phyloP scores from a whole-genome alignment of 2,888 invertebrate genomes.

The Thymelicus acteon region DNA sequence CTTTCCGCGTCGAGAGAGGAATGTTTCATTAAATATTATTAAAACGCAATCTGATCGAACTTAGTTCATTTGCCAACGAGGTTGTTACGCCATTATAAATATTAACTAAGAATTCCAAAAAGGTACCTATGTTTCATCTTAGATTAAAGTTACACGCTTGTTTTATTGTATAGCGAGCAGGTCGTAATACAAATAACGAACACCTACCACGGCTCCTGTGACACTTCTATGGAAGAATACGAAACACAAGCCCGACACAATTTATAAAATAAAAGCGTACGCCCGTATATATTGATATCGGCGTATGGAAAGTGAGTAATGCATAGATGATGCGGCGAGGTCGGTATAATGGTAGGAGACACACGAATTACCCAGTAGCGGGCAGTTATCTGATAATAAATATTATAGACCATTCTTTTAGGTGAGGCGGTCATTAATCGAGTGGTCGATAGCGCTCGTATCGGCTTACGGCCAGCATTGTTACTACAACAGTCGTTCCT shows the following conservation, averaged over 20 bases:
- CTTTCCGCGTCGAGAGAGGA: conserved; percentile 74
- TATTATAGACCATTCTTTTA: conserved; percentile 84
- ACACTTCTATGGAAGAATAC: conserved; percentile 58
- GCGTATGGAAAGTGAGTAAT: conserved; percentile 74
- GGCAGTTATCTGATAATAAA: conserved; percentile 83
- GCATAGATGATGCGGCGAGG: conserved; percentile 71
- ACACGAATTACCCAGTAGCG: conserved; percentile 82
- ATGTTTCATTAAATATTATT: conserved; percentile 81
- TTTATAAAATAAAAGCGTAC: conserved; percentile 62
- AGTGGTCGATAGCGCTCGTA: conserved; percentile 79
- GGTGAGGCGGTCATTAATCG: conserved; percentile 83
- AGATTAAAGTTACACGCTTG: conserved; percentile 29
- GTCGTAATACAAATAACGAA: conserved; percentile 50
- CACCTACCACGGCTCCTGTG: conserved; percentile 55
- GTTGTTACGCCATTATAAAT: conserved; percentile 58
- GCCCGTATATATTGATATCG: conserved; percentile 65
- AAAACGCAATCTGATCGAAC: conserved; percentile 72
- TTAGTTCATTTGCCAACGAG: conserved; percentile 66
- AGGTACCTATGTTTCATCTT: conserved; percentile 45
- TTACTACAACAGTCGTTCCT: conserved; percentile 78
- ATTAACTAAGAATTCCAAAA: conserved; percentile 57
- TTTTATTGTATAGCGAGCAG: conserved; percentile 27
- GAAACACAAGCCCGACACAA: conserved; percentile 68
- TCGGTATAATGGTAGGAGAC: conserved; percentile 76
- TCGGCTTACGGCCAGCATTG: conserved; percentile 81